Evolutionary conservation across 2,797 vertebrate species (phyloP).

Genomic region (Pseudochirops cupreus): DNA sequence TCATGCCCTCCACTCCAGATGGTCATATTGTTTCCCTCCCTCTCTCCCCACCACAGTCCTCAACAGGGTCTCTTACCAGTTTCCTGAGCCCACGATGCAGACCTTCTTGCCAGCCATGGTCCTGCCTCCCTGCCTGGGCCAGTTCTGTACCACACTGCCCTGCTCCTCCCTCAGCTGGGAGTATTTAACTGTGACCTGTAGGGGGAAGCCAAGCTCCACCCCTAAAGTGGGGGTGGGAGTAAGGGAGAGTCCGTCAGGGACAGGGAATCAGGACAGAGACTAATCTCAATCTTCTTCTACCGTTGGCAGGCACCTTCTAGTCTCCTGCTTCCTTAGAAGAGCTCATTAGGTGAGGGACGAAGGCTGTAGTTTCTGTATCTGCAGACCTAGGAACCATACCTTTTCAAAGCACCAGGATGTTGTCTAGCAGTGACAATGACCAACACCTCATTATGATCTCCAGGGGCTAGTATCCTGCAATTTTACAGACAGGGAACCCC

Average conservation of each 20-base stretch:
- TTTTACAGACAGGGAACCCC: background rate
- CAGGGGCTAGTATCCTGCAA: background rate
- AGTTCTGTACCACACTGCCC: slow-evolving; percentile 63
- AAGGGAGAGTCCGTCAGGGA: slow-evolving; percentile 62
- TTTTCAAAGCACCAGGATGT: background rate
- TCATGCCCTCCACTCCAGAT: background rate
- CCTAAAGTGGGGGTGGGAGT: slow-evolving; percentile 59
- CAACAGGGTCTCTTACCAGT: slow-evolving; percentile 91
- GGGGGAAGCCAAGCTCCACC: slow-evolving; percentile 77
- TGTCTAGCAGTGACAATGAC: background rate
- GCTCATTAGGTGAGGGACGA: background rate
- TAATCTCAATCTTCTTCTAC: slow-evolving; percentile 5
- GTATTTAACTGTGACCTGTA: slow-evolving; percentile 76
- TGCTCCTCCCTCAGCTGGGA: slow-evolving; percentile 40
- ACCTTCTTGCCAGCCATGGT: slow-evolving; percentile 88
- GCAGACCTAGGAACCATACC: background rate
- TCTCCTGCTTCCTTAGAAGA: background rate
- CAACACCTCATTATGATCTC: background rate
- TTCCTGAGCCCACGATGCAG: slow-evolving; percentile 96
- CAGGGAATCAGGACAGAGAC: slow-evolving; percentile 47
- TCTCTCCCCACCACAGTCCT: background rate
- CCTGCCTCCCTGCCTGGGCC: background rate
- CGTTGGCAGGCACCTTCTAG: slow-evolving; percentile 21
- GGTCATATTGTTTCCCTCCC: background rate
- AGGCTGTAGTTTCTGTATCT: background rate